Evolutionary conservation across 2,888 invertebrate species (phyloP), one percentile per base, ranked within the genome.

Genomic region (Leptopilina drosophilae): DNA sequence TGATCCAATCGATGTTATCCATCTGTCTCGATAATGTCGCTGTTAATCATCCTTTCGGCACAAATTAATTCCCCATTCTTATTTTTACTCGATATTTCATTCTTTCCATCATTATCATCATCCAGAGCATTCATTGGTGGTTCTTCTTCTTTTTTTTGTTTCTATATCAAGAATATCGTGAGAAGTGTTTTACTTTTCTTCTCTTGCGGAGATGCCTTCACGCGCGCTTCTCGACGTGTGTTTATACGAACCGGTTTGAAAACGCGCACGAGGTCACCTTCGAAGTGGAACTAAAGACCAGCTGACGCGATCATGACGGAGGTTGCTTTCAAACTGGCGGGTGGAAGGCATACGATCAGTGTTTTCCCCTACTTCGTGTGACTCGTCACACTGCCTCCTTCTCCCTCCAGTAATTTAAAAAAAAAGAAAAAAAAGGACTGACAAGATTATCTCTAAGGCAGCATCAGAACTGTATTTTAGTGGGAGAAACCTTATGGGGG

Each of bases 271-370:
- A 83, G 86, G 82, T 83, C 84, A 84, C 84, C 77, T 81, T 77
- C 59, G 80, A 79, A 81, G 82, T 80, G 83, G 80, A 77, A 82
- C 85, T 85, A 86, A 81, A 86, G 84, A 85, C 87, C 87, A 87
- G 89, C 89, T 88, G 90, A 89, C 88, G 88, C 89, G 90, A 89
- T 90, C 91, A 87, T 90, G 87, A 88, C 91, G 89, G 87, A 89
- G 91, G 90, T 89, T 89, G 90, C 90, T 90, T 91, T 89, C 87
- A 86, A 89, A 91, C 91, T 91, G 91, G 82, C 85, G 85, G 84
- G 84, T 86, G 86, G 84, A 87, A 46, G 85, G 88, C 88, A 89
- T 88, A 89, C 89, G 89, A 90, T 90, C 90, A 85, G 88, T 87
- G 87, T 87, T 7, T 88, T 86, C 85, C 88, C 88, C 89, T 88